Base-by-base conservation (phyloP, 2,888 invertebrate species). In the Apodemia duryi region DNA sequence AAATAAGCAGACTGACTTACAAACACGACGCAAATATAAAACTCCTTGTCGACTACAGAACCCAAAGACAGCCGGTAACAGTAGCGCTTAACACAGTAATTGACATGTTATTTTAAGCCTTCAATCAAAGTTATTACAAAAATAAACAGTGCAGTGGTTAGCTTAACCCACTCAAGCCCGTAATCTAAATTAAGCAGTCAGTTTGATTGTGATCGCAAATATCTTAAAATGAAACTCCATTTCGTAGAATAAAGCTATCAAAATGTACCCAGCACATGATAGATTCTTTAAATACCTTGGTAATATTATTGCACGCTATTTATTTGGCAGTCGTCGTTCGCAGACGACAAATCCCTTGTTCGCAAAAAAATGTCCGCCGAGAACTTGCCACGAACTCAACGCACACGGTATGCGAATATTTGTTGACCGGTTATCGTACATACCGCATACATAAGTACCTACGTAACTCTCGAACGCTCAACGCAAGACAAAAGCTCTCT, bases 171-270 rank as follows among this genome's bases (percentile, higher is more conserved):
- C 41, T 62, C n/a, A 43, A 41, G 62, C 41, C 10, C 46, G 3
- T 28, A 46, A 57, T 57, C 62, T 28, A 62, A 62, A 62, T 62
- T 62, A 46, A 62, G 46, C 29, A 46, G 62, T 62, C 62, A 13
- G 62, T 46, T 29, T 62, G 43, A 43, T 43, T 43, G 62, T 41
- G 61, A 61, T 61, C 61, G 61, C 28, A 61, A 61, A 61, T 41
- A 61, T 61, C 57, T 32, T 32, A 57, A 32, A 57, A 57, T 57
- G 13, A 10, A 57, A 32, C 57, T 32, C 13, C 57, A 32, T 1
- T 57, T 29, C 57, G 13, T 57, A 11, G 32, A 32, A 13, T 52
- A n/a, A 52, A 52, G 5, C 46, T 46, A 13, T n/a, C 6, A 46
- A 46, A 38, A 5, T 46, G 13, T 46, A 46, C 5, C 2, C 13